Conservation (phyloP, 2,797 vertebrate genomes). For the Chaunax sp. region DNA sequence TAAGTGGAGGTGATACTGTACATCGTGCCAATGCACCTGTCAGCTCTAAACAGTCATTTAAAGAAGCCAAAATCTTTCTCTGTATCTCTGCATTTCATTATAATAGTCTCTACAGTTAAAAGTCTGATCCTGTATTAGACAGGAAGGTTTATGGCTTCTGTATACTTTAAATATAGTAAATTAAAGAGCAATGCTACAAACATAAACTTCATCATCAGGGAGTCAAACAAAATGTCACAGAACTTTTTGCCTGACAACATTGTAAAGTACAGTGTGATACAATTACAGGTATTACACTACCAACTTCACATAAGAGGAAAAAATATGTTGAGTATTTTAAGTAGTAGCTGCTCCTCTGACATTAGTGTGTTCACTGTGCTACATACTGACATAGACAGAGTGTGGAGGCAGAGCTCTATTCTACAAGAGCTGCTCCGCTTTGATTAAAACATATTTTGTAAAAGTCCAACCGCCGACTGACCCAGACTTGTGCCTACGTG, state of each 20-base stretch:
- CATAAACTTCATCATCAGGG: not conserved
- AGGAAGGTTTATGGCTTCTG: not conserved
- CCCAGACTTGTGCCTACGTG: constrained; percentile 22
- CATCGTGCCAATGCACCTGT: no score
- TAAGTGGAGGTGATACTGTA: no score
- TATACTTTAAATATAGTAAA: not conserved
- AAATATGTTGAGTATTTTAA: not conserved
- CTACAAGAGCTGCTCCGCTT: not conserved
- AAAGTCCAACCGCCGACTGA: constrained; percentile 51
- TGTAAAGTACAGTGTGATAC: not conserved
- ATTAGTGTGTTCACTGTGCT: not conserved
- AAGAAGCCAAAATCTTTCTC: no score
- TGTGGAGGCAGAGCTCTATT: not conserved
- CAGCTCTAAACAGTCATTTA: no score
- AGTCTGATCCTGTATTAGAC: no score
- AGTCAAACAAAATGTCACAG: not conserved
- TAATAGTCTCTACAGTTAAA: no score
- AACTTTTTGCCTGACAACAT: not conserved
- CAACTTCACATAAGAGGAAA: not conserved
- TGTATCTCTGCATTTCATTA: not conserved
- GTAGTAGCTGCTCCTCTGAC: not conserved
- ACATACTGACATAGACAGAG: not conserved
- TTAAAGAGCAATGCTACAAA: not conserved
- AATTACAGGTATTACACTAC: no score
- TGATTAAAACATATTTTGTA: constrained; percentile 20